phyloP scores from a whole-genome alignment of 1,140 invertebrate species.

The Drosophila ohnishii region DNA sequence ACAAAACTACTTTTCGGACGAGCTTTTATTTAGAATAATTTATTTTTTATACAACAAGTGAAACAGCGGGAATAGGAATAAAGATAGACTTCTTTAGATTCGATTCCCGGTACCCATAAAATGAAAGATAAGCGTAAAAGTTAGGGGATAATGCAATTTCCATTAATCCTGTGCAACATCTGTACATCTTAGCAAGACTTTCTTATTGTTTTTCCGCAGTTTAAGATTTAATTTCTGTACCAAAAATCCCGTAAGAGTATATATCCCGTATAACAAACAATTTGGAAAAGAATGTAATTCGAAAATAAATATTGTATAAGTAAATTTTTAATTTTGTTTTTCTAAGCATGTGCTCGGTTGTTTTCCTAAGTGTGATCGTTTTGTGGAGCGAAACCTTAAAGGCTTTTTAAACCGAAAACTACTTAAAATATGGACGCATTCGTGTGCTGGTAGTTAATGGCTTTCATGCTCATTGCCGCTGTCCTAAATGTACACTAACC shows the following conservation, averaged over 20 bases:
- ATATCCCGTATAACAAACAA: too few species aligned
- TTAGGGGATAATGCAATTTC: too few species aligned
- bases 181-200: too few species aligned
- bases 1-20: not conserved
- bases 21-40: not conserved
- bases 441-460: slow-evolving; percentile 48
- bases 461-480: slow-evolving; percentile 67
- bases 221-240: not conserved
- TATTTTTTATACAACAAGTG: not conserved
- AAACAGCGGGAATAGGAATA: not conserved
- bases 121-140: too few species aligned
- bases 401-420: slow-evolving; percentile 9
- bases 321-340: too few species aligned
- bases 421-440: slow-evolving; percentile 15
- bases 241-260: too few species aligned
- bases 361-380: not conserved
- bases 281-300: too few species aligned
- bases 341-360: not conserved
- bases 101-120: too few species aligned
- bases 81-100: not conserved
- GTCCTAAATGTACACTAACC: slow-evolving; percentile 56
- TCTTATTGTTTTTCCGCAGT: not conserved
- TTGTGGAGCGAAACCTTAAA: not conserved
- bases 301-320: too few species aligned
- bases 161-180: too few species aligned